Conservation (phyloP, 53 echinoderm and acorn worm species). For the Apostichopus leukothele region DNA sequence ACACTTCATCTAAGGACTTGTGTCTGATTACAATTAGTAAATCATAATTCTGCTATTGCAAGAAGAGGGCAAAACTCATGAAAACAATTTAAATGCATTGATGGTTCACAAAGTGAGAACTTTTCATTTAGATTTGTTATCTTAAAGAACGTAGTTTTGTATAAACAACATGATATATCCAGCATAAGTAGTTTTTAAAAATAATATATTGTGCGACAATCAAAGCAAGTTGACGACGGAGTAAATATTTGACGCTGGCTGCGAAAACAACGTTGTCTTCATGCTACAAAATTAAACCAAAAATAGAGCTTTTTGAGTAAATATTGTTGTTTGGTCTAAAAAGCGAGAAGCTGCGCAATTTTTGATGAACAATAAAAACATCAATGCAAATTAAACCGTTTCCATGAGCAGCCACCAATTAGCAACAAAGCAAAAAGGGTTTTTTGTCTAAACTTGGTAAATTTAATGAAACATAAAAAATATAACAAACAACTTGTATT, state of each 20-base stretch:
- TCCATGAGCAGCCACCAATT: conserved; percentile 11
- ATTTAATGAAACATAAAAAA: neutral
- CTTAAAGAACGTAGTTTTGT: neutral
- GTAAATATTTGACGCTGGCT: neutral
- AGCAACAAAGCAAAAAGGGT: neutral
- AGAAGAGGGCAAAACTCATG: neutral
- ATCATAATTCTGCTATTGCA: no score
- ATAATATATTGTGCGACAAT: conserved; percentile 8
- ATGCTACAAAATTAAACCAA: conserved; percentile 4
- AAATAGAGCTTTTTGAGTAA: neutral
- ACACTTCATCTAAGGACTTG: no score
- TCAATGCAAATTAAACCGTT: conserved; percentile 2
- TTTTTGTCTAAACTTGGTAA: conserved; percentile 1
- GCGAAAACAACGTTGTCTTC: neutral
- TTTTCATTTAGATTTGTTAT: neutral
- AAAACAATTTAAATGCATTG: conserved; percentile 11
- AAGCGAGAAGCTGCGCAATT: neutral
- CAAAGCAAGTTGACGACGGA: neutral
- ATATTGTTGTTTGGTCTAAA: conserved; percentile 6
- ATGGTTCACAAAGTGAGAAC: neutral
- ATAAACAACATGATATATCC: neutral
- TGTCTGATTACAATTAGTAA: no score
- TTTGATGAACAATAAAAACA: neutral
- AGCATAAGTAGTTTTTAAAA: neutral
- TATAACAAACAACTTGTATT: neutral